Evolutionary conservation across 2,113 vertebrate genomes (phyloP), one percentile per base, ranked within the genome.

Genomic region (Pipra filicauda): DNA sequence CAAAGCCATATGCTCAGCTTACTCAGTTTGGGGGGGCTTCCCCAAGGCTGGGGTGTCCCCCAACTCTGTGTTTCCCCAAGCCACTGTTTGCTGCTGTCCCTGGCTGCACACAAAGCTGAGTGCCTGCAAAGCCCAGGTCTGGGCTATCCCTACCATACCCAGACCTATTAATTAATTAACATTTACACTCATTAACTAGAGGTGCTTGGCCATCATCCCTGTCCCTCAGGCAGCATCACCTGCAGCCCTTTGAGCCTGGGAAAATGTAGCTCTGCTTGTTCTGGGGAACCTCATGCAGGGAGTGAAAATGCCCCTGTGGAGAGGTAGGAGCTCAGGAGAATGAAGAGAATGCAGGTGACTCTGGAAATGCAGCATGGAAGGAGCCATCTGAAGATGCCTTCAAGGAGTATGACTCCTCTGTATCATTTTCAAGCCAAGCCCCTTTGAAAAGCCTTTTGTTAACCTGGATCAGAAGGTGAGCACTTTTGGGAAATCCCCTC

Each of bases 201-300:
- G 49, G 28, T 37, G 24, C 35, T 78, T 52, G 39, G 39, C 35
- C 22, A 49, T 35, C 26, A 8, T 3, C 35, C 31, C 69, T n/a
- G 10, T 52, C 31, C 37, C 39, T 79, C 30, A 22, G 46, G n/a
- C 55, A 58, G 48, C 73, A 23, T 30, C 52, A 48, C 2, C 28
- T 41, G 61, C 39, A 72, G 88, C 57, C 30, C 16, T 1, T 2
- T 44, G 54, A 84, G 51, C 64, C 30, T 55, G 46, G 37, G 33
- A 64, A 37, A 44, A n/a, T 0, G 0, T 0, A 26, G 30, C 16
- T 74, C 37, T 89, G 30, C 44, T 78, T 59, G 57, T 67, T 8
- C 62, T 57, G 18, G 43, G 57, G 12, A 69, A 23, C 8, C 10
- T 59, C 43, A 16, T 19, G 30, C 8, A 28, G 44, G 28, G 33